These are phyloP conservation scores for Ophonus ardosiacus DNA, from an alignment of 2,888 invertebrate species.

Conservation along the genomic window DNA sequence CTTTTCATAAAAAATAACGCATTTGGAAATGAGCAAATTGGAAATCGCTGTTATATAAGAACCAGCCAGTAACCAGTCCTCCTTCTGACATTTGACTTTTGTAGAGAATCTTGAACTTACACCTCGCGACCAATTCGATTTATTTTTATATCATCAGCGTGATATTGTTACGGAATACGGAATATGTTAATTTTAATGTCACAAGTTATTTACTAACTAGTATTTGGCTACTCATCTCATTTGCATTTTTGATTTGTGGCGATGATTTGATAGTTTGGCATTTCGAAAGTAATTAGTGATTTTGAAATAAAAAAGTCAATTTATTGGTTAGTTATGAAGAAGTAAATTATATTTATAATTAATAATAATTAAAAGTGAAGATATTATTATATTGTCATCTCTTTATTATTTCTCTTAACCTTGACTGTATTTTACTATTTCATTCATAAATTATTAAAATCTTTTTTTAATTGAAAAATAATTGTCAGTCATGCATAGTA, in stretches of 20 bases:
- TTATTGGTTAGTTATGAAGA: neutral
- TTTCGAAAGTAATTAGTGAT: neutral
- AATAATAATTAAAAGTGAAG: neutral
- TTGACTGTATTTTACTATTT: neutral
- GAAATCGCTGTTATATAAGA: slow-evolving; percentile 16
- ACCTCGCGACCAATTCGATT: neutral
- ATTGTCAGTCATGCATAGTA: neutral
- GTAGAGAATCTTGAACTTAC: slow-evolving; percentile 22
- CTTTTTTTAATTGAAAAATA: neutral
- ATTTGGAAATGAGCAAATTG: slow-evolving; percentile 2
- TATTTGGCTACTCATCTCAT: neutral
- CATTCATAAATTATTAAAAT: neutral
- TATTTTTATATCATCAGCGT: neutral
- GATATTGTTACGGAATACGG: slow-evolving; percentile 32
- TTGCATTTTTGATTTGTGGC: neutral
- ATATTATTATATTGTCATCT: neutral
- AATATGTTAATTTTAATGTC: slow-evolving; percentile 13
- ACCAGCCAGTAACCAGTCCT: neutral
- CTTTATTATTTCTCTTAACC: neutral
- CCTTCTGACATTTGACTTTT: slow-evolving; percentile 24
- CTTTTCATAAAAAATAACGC: neutral
- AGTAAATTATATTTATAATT: neutral
- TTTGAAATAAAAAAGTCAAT: neutral
- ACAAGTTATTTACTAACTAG: neutral
- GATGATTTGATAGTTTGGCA: neutral